phyloP scores from a whole-genome alignment of 2,888 invertebrate species.

The Dusona sp. region DNA sequence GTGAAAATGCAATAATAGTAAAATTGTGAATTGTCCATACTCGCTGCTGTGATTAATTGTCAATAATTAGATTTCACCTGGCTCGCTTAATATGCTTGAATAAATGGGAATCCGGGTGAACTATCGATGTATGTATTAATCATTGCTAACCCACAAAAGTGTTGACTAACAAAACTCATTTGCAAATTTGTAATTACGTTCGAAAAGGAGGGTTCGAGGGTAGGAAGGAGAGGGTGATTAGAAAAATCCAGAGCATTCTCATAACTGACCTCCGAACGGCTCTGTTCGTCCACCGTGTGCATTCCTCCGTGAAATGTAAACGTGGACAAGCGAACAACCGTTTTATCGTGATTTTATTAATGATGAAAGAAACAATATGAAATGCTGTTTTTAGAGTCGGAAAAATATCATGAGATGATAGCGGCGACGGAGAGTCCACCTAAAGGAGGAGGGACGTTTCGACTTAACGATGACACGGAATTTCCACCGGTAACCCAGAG shows the following conservation, averaged over 20 bases:
- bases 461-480: slow-evolving; percentile 93
- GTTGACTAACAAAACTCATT: slow-evolving; percentile 57
- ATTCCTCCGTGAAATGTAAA: slow-evolving; percentile 21
- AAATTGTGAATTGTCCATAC: background rate
- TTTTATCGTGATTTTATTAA: slow-evolving; percentile 31
- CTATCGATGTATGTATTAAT: slow-evolving; percentile 40
- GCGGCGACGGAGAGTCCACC: slow-evolving; percentile 90
- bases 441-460: slow-evolving; percentile 87
- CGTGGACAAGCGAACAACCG: slow-evolving; percentile 42
- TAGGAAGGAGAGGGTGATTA: slow-evolving; percentile 44
- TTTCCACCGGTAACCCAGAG: slow-evolving; percentile 92
- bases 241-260: slow-evolving; percentile 53
- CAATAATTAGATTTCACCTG: slow-evolving; percentile 15
- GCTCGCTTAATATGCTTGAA: slow-evolving; percentile 50
- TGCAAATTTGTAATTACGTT: slow-evolving; percentile 21
- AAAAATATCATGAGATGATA: slow-evolving; percentile 90
- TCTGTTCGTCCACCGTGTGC: slow-evolving; percentile 41
- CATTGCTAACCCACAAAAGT: slow-evolving; percentile 42
- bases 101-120: slow-evolving; percentile 27
- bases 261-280: slow-evolving; percentile 51
- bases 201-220: slow-evolving; percentile 24
- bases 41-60: slow-evolving; percentile 18
- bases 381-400: slow-evolving; percentile 87
- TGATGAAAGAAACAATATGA: slow-evolving; percentile 23
- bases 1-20: background rate